These are phyloP conservation scores for Sylvia atricapilla DNA, from an alignment of 2,113 vertebrate species.

Conservation along the genomic window DNA sequence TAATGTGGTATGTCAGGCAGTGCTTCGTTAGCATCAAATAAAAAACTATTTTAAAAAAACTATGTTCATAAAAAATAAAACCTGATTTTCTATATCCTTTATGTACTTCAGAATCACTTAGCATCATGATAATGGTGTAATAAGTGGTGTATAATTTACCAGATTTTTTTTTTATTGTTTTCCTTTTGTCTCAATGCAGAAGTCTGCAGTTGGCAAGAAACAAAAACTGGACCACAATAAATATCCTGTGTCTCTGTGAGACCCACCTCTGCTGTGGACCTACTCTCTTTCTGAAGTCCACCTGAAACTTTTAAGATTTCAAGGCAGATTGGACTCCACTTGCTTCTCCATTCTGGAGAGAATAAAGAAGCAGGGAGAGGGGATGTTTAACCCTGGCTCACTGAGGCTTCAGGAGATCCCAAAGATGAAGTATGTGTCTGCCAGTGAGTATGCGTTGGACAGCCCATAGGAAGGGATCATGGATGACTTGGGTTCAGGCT, in stretches of 20 bases:
- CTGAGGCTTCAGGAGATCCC: background rate
- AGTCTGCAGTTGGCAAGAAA: background rate
- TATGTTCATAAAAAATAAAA: background rate
- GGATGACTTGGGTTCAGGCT: background rate
- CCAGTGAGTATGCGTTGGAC: background rate
- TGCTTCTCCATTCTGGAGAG: background rate
- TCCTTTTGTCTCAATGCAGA: background rate
- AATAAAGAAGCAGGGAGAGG: background rate
- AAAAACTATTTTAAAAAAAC: background rate
- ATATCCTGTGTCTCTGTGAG: background rate
- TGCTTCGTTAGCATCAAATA: background rate
- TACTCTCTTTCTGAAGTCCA: background rate
- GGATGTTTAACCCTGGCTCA: rapidly evolving
- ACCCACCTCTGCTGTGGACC: background rate
- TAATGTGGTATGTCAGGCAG: background rate
- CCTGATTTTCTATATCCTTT: background rate
- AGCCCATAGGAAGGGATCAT: background rate
- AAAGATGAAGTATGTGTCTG: rapidly evolving
- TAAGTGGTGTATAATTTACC: background rate
- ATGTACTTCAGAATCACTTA: background rate
- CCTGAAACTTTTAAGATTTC: background rate
- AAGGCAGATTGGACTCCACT: background rate
- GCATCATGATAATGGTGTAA: background rate
- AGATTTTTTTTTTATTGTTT: rapidly evolving
- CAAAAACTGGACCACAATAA: background rate